These are phyloP conservation scores for Siniperca undulata DNA, from an alignment of 2,797 vertebrate genomes.

Conservation along the genomic window DNA sequence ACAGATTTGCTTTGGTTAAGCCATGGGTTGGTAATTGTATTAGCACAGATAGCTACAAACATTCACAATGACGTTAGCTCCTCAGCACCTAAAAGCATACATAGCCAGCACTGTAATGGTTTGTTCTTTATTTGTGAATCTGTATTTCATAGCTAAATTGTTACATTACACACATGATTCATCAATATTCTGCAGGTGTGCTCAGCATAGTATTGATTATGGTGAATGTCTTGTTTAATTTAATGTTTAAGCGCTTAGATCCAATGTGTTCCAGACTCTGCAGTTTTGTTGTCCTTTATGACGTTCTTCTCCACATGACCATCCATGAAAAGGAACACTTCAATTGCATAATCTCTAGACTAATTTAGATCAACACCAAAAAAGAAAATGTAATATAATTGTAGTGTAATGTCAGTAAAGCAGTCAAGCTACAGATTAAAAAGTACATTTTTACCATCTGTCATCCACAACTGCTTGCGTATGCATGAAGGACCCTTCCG, in stretches of 20 bases:
- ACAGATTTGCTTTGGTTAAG: neutral
- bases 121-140: neutral
- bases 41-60: neutral
- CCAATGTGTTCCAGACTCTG: no score
- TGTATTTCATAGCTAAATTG: neutral
- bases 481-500: neutral
- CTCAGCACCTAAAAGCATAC: neutral
- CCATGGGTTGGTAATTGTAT: neutral
- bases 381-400: neutral
- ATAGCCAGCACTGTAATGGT: neutral
- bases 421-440: neutral
- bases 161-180: neutral
- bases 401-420: conserved; percentile 1
- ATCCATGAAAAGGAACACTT: neutral
- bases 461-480: conserved; percentile 12
- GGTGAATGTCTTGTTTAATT: neutral
- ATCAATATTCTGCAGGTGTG: no score
- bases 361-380: conserved; percentile 1
- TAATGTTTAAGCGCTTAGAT: no score
- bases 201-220: neutral
- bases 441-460: neutral
- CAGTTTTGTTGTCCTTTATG: no score
- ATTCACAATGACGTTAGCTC: neutral
- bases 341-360: neutral
- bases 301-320: neutral